Conservation (phyloP, 1,140 invertebrate genomes). For the Formica exsecta region DNA sequence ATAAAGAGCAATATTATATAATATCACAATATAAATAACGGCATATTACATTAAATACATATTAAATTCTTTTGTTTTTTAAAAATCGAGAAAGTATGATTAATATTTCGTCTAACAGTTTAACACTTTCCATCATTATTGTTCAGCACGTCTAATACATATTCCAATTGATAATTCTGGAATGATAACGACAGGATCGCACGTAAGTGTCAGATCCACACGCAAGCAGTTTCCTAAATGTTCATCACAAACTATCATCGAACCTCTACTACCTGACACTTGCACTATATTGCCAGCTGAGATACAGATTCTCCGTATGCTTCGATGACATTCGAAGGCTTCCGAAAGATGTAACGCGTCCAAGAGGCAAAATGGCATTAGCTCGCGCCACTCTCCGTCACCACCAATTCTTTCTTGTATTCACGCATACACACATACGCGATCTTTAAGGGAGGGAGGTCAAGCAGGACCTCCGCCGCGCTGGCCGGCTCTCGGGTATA, state of each 20-base stretch:
- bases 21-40: not conserved
- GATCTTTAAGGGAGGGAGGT: slow-evolving; percentile 49
- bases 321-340: slow-evolving; percentile 14
- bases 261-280: slow-evolving; percentile 28
- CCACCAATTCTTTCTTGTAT: slow-evolving; percentile 18
- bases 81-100: not conserved
- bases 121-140: not conserved
- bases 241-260: slow-evolving; percentile 28
- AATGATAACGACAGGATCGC: slow-evolving; percentile 17
- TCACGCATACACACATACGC: slow-evolving; percentile 3
- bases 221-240: slow-evolving; percentile 12
- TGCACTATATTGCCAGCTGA: slow-evolving; percentile 15
- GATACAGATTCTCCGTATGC: not conserved
- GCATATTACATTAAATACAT: not conserved
- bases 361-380: slow-evolving; percentile 19
- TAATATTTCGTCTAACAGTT: not conserved
- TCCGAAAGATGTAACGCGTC: slow-evolving; percentile 28
- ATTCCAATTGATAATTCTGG: not conserved
- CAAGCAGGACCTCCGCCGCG: slow-evolving; percentile 61
- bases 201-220: slow-evolving; percentile 49
- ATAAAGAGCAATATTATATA: not conserved
- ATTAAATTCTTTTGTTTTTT: not conserved
- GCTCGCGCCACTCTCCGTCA: not conserved
- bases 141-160: not conserved
- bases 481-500: slow-evolving; percentile 68